These are phyloP conservation scores for Rhombomys opimus DNA, from an alignment of 2,113 vertebrate genomes.

Conservation along the genomic window DNA sequence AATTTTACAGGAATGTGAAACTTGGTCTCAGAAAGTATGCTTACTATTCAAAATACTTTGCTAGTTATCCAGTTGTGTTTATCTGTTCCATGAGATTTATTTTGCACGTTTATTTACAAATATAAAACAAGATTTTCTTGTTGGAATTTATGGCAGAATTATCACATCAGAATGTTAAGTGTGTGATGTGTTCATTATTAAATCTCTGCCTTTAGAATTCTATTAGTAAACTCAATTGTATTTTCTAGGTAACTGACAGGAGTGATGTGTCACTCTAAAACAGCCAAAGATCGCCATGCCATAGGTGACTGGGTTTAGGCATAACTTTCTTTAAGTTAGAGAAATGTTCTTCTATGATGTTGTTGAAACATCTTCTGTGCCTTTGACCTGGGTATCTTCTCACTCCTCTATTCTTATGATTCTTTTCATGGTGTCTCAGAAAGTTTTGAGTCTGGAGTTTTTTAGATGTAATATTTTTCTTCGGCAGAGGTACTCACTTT, in stretches of 20 bases:
- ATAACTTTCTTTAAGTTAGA: background rate
- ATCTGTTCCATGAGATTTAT: conserved; percentile 63
- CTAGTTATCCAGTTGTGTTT: conserved; percentile 63
- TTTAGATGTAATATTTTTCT: background rate
- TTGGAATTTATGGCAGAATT: conserved; percentile 70
- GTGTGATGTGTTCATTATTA: conserved; percentile 52
- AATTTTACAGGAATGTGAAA: conserved; percentile 50
- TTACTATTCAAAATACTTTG: conserved; percentile 64
- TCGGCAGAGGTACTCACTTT: background rate
- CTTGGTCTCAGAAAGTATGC: conserved; percentile 9
- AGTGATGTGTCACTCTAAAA: background rate
- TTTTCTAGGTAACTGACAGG: background rate
- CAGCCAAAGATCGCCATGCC: background rate
- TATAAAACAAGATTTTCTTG: conserved; percentile 67
- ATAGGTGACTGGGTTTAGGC: background rate
- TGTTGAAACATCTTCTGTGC: background rate
- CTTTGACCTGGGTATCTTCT: background rate
- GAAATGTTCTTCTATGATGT: background rate
- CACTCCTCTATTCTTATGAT: background rate
- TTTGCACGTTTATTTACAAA: conserved; percentile 74
- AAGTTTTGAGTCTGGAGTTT: background rate
- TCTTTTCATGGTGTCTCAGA: background rate
- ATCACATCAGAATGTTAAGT: conserved; percentile 65
- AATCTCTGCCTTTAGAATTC: conserved; percentile 36
- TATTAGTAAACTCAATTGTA: conserved; percentile 54